phyloP scores from a whole-genome alignment of 2,113 vertebrate species.

The Leucoraja erinaceus region DNA sequence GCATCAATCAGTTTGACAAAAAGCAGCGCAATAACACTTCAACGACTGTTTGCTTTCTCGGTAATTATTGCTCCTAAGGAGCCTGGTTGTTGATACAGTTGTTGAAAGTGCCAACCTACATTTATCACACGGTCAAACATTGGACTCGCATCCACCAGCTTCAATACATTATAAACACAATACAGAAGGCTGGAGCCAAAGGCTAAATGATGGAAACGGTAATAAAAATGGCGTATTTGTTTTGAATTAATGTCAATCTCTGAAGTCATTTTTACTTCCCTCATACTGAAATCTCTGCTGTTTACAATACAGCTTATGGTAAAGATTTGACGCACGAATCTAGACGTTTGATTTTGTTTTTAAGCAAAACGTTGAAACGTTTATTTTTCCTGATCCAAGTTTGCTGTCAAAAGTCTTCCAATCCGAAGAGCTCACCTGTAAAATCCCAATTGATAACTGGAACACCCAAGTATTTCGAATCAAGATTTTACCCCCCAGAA shows the following conservation, averaged over 20 bases:
- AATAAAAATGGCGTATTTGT: constrained; percentile 24
- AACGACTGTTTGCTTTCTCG: constrained; percentile 36
- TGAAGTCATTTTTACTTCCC: background rate
- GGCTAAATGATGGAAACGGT: background rate
- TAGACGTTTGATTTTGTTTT: background rate
- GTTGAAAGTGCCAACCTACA: constrained; percentile 33
- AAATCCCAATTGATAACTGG: background rate
- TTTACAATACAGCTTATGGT: background rate
- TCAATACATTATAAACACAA: constrained; percentile 25
- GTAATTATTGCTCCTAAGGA: constrained; percentile 35
- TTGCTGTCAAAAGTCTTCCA: background rate
- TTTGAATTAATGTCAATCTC: constrained; percentile 20
- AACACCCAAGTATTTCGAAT: background rate
- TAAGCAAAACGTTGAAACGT: background rate
- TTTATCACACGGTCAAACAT: constrained; percentile 30
- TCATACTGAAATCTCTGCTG: background rate
- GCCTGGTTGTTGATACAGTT: constrained; percentile 35
- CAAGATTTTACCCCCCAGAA: background rate
- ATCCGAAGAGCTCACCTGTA: background rate
- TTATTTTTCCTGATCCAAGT: background rate
- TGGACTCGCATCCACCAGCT: background rate
- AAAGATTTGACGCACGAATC: background rate
- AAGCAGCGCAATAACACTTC: constrained; percentile 36
- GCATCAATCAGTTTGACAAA: constrained; percentile 38
- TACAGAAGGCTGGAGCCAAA: background rate